phyloP scores from a whole-genome alignment of 2,797 vertebrate species.

The Microhierax caerulescens region DNA sequence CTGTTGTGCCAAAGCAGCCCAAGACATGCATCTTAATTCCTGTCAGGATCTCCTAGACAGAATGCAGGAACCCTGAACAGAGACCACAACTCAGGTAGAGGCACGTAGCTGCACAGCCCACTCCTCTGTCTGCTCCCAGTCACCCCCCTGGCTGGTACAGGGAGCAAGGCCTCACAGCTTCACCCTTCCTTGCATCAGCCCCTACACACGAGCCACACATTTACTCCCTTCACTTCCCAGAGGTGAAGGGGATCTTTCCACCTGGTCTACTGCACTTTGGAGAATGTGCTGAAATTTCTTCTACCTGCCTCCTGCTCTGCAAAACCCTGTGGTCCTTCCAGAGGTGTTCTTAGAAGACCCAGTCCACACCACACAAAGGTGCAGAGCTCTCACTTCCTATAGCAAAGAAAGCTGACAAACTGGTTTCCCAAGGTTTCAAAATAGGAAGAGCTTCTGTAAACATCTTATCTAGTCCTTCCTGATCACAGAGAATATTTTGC shows the following conservation, averaged over 20 bases:
- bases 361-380: not conserved
- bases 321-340: not conserved
- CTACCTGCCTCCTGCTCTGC: not conserved
- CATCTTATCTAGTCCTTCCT: not conserved
- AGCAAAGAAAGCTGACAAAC: not conserved
- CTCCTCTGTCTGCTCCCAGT: not conserved
- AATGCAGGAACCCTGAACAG: not conserved
- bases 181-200: not conserved
- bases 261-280: not conserved
- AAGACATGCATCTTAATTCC: not conserved
- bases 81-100: not conserved
- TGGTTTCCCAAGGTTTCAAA: not conserved
- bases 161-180: not conserved
- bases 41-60: not conserved
- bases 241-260: not conserved
- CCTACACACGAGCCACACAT: fast-evolving
- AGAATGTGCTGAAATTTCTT: not conserved
- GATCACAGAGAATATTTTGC: not conserved
- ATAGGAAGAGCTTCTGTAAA: not conserved
- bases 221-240: not conserved
- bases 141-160: not conserved
- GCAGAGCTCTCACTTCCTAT: not conserved
- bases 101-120: not conserved
- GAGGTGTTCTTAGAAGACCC: not conserved
- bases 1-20: not conserved